phyloP scores from a whole-genome alignment of 2,888 invertebrate genomes.

The Lymantria dispar region DNA sequence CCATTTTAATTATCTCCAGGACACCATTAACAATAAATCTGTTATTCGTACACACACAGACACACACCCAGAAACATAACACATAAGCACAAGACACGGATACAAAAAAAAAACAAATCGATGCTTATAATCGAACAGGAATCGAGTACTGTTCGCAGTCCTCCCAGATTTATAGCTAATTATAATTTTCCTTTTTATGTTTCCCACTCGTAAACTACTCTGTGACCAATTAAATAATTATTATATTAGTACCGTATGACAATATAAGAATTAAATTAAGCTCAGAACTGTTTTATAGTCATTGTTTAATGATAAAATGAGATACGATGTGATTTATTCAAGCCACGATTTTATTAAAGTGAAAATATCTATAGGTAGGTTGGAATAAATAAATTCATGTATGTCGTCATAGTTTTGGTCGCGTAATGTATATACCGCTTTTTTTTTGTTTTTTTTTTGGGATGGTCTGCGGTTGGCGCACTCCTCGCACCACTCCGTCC shows the following conservation, averaged over 20 bases:
- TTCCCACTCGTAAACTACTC: conserved; percentile 62
- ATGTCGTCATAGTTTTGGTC: too few species aligned
- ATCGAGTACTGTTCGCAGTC: conserved; percentile 57
- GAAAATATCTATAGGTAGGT: too few species aligned
- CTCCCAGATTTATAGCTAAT: conserved; percentile 72
- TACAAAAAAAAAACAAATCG: conserved; percentile 40
- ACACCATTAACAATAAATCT: conserved; percentile 82
- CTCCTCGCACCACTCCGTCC: too few species aligned
- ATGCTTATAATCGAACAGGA: conserved; percentile 49
- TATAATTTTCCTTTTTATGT: conserved; percentile 65
- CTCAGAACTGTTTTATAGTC: conserved; percentile 3
- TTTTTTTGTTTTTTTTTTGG: too few species aligned
- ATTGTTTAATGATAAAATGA: not conserved
- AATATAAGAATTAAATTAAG: conserved; percentile 25
- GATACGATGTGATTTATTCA: not conserved
- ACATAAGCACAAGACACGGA: conserved; percentile 5
- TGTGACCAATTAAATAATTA: conserved; percentile 77
- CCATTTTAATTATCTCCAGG: conserved; percentile 81
- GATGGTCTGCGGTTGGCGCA: too few species aligned
- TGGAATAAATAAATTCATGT: too few species aligned
- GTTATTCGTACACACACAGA: conserved; percentile 61
- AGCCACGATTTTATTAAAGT: not conserved
- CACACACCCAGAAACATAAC: conserved; percentile 26
- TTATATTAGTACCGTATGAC: conserved; percentile 39
- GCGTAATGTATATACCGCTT: too few species aligned